Evolutionary conservation across 2,797 vertebrate genomes (phyloP).

Genomic region (Falco columbarius): DNA sequence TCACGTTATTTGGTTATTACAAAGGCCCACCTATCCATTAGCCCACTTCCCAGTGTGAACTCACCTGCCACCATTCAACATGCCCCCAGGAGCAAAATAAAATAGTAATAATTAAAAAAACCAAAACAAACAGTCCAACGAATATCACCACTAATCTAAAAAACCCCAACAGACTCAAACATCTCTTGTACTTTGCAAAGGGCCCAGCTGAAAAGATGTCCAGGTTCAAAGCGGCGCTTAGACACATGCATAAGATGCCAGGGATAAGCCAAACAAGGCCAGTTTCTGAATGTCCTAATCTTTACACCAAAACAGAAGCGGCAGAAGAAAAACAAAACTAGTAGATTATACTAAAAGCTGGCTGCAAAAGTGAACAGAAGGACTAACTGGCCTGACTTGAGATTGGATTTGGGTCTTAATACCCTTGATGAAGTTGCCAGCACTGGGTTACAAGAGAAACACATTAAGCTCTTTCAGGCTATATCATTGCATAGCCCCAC

Average conservation of each 20-base stretch:
- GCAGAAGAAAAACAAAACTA: not conserved
- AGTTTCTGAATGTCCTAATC: not conserved
- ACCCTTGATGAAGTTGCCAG: not conserved
- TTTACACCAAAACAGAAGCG: not conserved
- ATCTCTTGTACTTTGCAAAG: not conserved
- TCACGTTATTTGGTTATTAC: not conserved
- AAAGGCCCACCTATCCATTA: not conserved
- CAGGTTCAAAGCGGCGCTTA: not conserved
- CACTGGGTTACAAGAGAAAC: not conserved
- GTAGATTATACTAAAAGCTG: not conserved
- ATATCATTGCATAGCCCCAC: not conserved
- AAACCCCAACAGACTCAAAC: not conserved
- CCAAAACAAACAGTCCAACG: not conserved
- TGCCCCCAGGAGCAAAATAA: not conserved
- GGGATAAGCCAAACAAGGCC: slow-evolving; percentile 2
- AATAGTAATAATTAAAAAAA: not conserved
- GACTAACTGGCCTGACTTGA: slow-evolving; percentile 31
- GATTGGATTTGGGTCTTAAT: slow-evolving; percentile 29
- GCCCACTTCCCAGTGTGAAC: not conserved
- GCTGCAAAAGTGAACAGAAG: slow-evolving; percentile 15
- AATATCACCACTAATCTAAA: not conserved
- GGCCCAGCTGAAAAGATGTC: not conserved
- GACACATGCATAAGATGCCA: not conserved
- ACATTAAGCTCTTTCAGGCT: not conserved
- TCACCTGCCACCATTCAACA: not conserved